phyloP scores from a whole-genome alignment of 2,888 invertebrate genomes.

The Acrobasis consociella region DNA sequence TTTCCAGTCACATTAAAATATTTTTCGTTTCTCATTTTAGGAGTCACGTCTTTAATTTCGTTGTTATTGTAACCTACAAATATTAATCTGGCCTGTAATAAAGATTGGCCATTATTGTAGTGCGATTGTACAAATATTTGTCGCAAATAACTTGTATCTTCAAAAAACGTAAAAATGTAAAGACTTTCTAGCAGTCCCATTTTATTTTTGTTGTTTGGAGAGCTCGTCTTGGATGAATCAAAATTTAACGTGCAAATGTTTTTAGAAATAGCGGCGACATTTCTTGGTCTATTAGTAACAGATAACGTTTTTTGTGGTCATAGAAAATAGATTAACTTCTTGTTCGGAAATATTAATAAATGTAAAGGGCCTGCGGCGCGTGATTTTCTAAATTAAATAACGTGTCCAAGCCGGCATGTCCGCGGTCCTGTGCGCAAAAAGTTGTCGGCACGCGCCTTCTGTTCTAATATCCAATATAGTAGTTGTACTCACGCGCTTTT shows the following conservation, averaged over 20 bases:
- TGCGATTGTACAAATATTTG: too few relatives aligned
- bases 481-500: conserved; percentile 72
- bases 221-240: background rate
- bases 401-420: conserved; percentile 44
- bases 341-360: conserved; percentile 14
- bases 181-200: too few relatives aligned
- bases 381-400: conserved; percentile 61
- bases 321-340: conserved; percentile 10
- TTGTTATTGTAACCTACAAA: too few relatives aligned
- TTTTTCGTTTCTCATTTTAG: too few relatives aligned
- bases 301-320: background rate
- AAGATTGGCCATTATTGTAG: too few relatives aligned
- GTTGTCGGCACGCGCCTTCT: conserved; percentile 71
- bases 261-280: background rate
- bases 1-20: too few relatives aligned
- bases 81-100: too few relatives aligned
- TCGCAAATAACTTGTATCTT: too few relatives aligned
- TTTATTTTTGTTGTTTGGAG: background rate
- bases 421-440: conserved; percentile 54
- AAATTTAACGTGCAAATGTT: background rate
- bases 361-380: conserved; percentile 14
- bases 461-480: conserved; percentile 81
- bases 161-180: too few relatives aligned
- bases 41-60: too few relatives aligned
- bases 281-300: background rate